Evolutionary conservation across 1,140 invertebrate species (phyloP), one percentile per base, ranked within the genome.

Genomic region (Sesamia nonagrioides): DNA sequence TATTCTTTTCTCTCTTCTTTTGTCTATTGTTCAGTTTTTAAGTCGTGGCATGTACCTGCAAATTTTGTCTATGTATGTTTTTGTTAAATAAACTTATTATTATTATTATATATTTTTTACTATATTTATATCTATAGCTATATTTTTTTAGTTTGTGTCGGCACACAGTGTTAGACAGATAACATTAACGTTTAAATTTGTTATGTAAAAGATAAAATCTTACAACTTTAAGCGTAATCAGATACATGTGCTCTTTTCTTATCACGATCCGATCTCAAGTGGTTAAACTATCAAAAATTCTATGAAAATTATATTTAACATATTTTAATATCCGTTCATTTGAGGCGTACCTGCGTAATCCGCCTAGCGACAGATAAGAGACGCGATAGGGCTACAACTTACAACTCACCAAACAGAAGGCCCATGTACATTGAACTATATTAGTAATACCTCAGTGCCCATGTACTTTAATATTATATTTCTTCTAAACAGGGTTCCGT

Each of bases 231-330:
- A 21, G 4, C 60, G 61, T 69, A 69, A 69, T 69, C 66, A 50
- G 42, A 66, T 66, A 66, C 66, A 33, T 50, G 6, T 69, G 21
- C 45, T 33, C 21, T 50, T 40, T 15, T 21, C 40, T 69, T 69
- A 69, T 69, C 66, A 27, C 11, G 33, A 27, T 15, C 42, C 42
- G 8, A 69, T 69, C 61, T 66, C 37, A 66, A 69, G 9, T 11
- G 42, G 13, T 69, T 15, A 48, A 69, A 69, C 66, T 48, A 69
- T 69, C 42, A 69, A 50, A 58, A 63, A 69, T 69, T 69, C 66
- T 69, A 69, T 69, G 66, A 27, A 69, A 69, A 69, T 45, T 9
- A 27, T 48, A 48, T 69, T 69, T 69, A 69, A 66, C 17, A 66
- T 66, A 66, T 66, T 66, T 66, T 66, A 69, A 69, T 69, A 69